These are phyloP conservation scores for Bellardia pandia DNA, from an alignment of 2,888 invertebrate genomes.

Conservation along the genomic window DNA sequence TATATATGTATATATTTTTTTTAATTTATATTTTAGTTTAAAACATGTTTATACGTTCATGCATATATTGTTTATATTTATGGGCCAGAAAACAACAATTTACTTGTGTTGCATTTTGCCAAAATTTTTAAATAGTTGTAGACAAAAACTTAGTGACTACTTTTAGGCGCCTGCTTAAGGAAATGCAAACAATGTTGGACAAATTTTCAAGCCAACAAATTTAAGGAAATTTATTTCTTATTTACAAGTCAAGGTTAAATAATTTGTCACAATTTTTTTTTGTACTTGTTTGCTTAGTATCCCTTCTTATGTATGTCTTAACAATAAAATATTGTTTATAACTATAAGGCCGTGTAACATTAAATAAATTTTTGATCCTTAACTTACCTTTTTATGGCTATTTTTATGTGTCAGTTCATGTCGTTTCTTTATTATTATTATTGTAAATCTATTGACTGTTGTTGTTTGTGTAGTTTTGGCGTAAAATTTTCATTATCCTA, in stretches of 20 bases:
- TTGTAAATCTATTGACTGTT: background rate
- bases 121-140: slow-evolving; percentile 44
- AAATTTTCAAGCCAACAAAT: slow-evolving; percentile 27
- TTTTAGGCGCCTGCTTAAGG: slow-evolving; percentile 63
- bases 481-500: slow-evolving; percentile 21
- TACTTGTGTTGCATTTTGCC: slow-evolving; percentile 54
- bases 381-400: background rate
- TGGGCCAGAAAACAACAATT: slow-evolving; percentile 50
- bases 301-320: background rate
- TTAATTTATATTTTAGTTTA: slow-evolving; percentile 3
- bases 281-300: background rate
- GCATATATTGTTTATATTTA: slow-evolving; percentile 54
- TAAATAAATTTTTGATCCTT: background rate
- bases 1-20: background rate
- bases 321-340: background rate
- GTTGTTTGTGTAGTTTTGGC: background rate
- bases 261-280: slow-evolving; percentile 64
- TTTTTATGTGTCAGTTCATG: slow-evolving; percentile 17
- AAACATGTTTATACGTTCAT: background rate
- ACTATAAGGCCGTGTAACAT: background rate
- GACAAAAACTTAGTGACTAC: slow-evolving; percentile 59
- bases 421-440: background rate
- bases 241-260: slow-evolving; percentile 68
- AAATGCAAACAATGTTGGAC: slow-evolving; percentile 16
- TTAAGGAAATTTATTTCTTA: slow-evolving; percentile 31